A percentile compares a stretch with the other conserved stretches of the same genome.
Evolutionary conservation across 2,888 invertebrate species (phyloP).

Genomic region (Tanytarsus gracilentus): DNA sequence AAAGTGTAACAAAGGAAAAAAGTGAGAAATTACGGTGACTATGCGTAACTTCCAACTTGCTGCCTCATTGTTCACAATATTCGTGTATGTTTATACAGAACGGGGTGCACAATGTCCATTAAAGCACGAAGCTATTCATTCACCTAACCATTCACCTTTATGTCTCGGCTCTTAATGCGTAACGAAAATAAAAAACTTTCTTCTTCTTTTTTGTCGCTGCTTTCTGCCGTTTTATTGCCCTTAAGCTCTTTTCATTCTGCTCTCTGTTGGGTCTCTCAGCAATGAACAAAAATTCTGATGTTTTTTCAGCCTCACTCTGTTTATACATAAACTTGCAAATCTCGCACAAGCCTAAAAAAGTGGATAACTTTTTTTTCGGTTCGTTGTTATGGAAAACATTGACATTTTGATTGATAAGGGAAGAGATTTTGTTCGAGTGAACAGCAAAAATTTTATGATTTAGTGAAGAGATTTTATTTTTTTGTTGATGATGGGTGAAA

Average conservation of each 20-base stretch:
- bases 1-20: not conserved
- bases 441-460: not conserved
- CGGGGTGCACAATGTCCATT: not conserved
- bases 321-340: too few relatives aligned
- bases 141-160: too few relatives aligned
- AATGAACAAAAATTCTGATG: too few relatives aligned
- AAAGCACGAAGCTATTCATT: not conserved
- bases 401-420: conserved; percentile 1
- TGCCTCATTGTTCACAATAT: not conserved
- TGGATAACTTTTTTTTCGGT: not conserved
- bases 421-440: not conserved
- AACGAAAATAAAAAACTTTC: too few relatives aligned
- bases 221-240: too few relatives aligned
- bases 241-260: too few relatives aligned
- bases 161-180: not conserved
- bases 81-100: not conserved
- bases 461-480: not conserved
- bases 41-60: not conserved
- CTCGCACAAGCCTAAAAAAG: too few relatives aligned
- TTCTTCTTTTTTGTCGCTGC: too few relatives aligned
- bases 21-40: conserved; percentile 21
- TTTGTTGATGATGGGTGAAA: too few relatives aligned
- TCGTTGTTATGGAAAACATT: not conserved
- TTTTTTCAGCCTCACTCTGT: too few relatives aligned
- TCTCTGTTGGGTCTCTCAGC: too few relatives aligned